A percentile compares a stretch with the other conserved stretches of the same genome.
Evolutionary conservation across 1,140 invertebrate genomes (phyloP).

Genomic region (Tetraneura akinire): DNA sequence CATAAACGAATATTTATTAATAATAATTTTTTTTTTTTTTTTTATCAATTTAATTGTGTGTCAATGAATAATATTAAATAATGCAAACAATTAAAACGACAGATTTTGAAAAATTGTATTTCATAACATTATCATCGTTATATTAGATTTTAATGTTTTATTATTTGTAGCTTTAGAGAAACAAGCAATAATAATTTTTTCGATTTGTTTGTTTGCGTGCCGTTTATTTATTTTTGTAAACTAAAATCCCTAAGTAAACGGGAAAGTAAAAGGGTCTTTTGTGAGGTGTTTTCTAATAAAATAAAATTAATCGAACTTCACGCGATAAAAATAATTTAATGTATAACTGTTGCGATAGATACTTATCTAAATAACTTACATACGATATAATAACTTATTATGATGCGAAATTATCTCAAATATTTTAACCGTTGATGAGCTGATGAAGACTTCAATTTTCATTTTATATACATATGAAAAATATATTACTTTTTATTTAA

Average conservation of each 20-base stretch:
- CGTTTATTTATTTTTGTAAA: not conserved
- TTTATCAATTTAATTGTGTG: no score
- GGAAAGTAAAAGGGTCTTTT: not conserved
- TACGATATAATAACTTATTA: no score
- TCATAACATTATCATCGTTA: no score
- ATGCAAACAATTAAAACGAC: no score
- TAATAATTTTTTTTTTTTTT: no score
- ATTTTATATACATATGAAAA: not conserved
- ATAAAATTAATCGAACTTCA: not conserved
- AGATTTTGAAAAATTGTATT: no score
- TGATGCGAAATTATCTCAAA: not conserved
- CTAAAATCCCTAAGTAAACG: not conserved
- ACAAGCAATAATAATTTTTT: no score
- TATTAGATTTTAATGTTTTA: no score
- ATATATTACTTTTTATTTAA: slow-evolving; percentile 14
- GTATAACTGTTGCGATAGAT: not conserved
- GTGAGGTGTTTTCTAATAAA: not conserved
- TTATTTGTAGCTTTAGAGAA: no score
- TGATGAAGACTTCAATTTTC: not conserved
- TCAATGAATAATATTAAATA: no score
- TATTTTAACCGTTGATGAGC: no score
- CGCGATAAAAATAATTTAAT: not conserved
- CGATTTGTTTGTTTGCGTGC: not conserved
- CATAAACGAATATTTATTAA: no score
- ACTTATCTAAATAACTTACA: not conserved